These are phyloP conservation scores for Beroe forskalii DNA, from an alignment of 37 sponge, comb jelly and placozoan species.

Conservation along the genomic window DNA sequence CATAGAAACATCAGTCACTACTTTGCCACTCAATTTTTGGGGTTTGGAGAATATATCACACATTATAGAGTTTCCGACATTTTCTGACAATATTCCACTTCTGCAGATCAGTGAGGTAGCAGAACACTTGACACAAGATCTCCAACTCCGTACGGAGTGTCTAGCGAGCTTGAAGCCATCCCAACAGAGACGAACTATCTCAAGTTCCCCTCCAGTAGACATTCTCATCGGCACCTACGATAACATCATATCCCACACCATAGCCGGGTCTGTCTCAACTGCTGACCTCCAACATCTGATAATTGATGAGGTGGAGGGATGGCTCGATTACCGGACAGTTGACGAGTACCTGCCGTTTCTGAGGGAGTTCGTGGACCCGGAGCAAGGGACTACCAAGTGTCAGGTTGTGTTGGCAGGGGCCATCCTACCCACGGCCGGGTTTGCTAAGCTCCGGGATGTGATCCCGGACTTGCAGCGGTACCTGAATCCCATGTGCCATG, in stretches of 20 bases:
- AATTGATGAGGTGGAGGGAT: conserved; percentile 18
- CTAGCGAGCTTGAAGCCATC: neutral
- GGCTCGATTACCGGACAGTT: neutral
- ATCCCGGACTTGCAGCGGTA: neutral
- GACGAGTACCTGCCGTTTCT: conserved; percentile 9
- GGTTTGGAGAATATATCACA: too few relatives aligned
- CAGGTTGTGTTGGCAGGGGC: conserved; percentile 19
- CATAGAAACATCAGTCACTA: too few relatives aligned
- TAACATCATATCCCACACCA: neutral
- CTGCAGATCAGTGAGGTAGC: conserved; percentile 15
- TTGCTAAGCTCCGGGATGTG: neutral
- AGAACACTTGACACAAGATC: conserved; percentile 37
- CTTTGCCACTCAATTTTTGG: too few relatives aligned
- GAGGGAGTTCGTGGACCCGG: conserved; percentile 26
- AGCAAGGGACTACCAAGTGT: conserved; percentile 3
- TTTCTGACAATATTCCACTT: too few relatives aligned
- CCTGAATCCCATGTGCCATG: neutral
- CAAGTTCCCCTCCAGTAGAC: conserved; percentile 12
- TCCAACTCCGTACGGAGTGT: neutral
- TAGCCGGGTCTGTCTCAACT: neutral
- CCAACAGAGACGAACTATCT: neutral
- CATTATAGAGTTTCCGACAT: too few relatives aligned
- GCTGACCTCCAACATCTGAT: conserved; percentile 42
- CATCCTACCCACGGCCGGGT: neutral
- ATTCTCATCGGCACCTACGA: conserved; percentile 43